Evolutionary conservation across 2,113 vertebrate species (phyloP).

Genomic region (Pristiophorus japonicus): DNA sequence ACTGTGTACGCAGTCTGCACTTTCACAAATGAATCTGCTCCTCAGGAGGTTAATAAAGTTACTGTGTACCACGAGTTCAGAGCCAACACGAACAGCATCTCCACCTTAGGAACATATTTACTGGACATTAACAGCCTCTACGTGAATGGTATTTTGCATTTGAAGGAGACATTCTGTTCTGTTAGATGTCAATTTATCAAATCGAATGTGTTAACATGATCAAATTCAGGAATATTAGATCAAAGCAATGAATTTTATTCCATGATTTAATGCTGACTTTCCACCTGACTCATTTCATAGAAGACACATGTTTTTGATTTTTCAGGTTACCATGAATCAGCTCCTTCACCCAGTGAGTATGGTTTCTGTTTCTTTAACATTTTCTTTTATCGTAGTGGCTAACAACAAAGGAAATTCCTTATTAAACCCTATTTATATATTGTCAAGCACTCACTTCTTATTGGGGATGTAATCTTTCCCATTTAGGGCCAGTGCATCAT

Average conservation of each 20-base stretch:
- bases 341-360: not conserved
- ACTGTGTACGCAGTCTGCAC: no score
- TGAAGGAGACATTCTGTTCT: not conserved
- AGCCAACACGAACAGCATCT: conserved; percentile 46
- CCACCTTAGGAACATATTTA: conserved; percentile 51
- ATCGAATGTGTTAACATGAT: not conserved
- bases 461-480: no score
- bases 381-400: not conserved
- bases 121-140: conserved; percentile 38
- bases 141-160: no score
- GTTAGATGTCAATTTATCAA: not conserved
- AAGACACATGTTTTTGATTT: not conserved
- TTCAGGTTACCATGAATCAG: conserved; percentile 9
- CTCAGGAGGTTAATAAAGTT: not conserved
- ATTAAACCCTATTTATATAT: not conserved
- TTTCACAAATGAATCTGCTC: no score
- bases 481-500: no score
- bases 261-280: not conserved
- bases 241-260: not conserved
- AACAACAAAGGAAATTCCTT: not conserved
- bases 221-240: not conserved
- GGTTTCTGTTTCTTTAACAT: not conserved
- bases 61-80: conserved; percentile 52
- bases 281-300: not conserved
- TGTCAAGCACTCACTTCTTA: not conserved